Percentiles rank a stretch among this genome's conserved stretches.
phyloP scores from a whole-genome alignment of 1,140 invertebrate genomes.

The Macrobrachium nipponense region DNA sequence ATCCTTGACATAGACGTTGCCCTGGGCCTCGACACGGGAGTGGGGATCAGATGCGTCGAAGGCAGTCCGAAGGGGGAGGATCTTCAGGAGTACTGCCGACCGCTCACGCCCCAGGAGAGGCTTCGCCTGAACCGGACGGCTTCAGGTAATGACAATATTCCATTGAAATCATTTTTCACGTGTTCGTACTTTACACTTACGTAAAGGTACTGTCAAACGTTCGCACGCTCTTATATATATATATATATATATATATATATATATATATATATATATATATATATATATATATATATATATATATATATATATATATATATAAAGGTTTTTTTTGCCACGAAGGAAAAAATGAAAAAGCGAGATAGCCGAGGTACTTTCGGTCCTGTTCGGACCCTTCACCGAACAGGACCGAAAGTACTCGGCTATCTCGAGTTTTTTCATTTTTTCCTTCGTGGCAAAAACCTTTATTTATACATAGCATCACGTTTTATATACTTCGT shows the following conservation, averaged over 20 bases:
- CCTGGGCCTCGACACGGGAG: slow-evolving; percentile 2
- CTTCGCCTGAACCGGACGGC: slow-evolving; percentile 31
- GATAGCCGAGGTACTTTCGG: too few species aligned
- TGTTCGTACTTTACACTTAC: not conserved
- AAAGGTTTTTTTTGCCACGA: too few species aligned
- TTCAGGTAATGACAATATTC: slow-evolving; percentile 13
- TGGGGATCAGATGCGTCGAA: slow-evolving; percentile 25
- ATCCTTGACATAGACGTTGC: slow-evolving; percentile 12
- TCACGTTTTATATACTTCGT: too few species aligned
- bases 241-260: not conserved
- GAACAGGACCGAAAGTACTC: too few species aligned
- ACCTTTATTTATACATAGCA: too few species aligned
- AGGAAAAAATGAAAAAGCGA: too few species aligned
- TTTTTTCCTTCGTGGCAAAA: too few species aligned
- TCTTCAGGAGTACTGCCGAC: slow-evolving; percentile 39
- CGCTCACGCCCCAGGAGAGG: slow-evolving; percentile 17
- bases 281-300: slow-evolving; percentile 1
- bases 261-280: not conserved
- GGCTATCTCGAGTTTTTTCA: too few species aligned
- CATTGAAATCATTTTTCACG: too few species aligned
- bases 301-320: not conserved
- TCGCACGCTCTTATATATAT: not conserved
- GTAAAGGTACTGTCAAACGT: not conserved
- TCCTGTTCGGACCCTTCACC: too few species aligned
- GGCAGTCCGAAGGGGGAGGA: slow-evolving; percentile 36